Base-by-base conservation (phyloP, 1,140 invertebrate species). In the Paramacrobiotus metropolitanus region DNA sequence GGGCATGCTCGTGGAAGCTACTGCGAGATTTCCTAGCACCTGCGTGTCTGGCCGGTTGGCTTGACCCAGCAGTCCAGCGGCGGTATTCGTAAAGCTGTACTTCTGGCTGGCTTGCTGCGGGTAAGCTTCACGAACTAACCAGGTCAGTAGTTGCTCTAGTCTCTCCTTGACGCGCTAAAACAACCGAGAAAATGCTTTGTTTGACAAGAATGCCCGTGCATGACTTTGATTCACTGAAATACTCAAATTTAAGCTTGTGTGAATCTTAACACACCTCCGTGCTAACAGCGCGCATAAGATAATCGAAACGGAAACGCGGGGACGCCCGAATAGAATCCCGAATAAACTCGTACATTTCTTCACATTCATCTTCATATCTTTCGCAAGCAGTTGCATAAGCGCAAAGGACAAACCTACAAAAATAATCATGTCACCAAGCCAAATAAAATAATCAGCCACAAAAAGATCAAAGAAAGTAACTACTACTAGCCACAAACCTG, bases 301-400 rank as follows among this genome's bases (percentile, higher is more conserved):
- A 99, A 75, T 99, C 94, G 71, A 99, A 99, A 48, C 91, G 80
- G 71, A 96, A 97, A 72, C 96, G 91, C 1, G 15, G 48, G 15
- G 48, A 76, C 69, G 77, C 82, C 72, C 91, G 79, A 28, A 98
- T 88, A 2, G 87, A 83, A 0, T 91, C 86, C 21, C 92, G 74
- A 2, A 98, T 74, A 71, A 98, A 92, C 73, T 98, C 94, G 69
- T 98, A 98, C 0, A 98, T 93, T 72, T 96, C 97, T 73, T 99
- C 95, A 68, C 94, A 90, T 69, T 99, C 94, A 68, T 98, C 48
- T 4, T 4, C 15, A 24, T 20, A 55, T 15, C 4, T 24, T 15
- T 55, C 24, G 48, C 48, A 55, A 9, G 48, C 48, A 9, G 15
- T 24, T 24, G 15, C 48, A 24, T 55, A 55, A 9, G 24, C 24